These are phyloP conservation scores for Drosophila bunnanda DNA, from an alignment of 2,888 invertebrate species.

Conservation along the genomic window DNA sequence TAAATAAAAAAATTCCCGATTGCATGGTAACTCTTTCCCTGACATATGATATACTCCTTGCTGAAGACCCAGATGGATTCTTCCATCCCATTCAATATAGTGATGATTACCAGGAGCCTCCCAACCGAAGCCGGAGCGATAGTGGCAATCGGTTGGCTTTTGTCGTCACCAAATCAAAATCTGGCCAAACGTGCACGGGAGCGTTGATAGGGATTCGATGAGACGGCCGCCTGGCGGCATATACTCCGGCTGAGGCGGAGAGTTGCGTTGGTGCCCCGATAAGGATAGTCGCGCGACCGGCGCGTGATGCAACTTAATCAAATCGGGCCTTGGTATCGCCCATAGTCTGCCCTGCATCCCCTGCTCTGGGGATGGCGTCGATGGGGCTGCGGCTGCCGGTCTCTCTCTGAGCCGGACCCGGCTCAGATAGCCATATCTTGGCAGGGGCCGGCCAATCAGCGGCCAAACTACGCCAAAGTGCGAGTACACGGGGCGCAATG, in stretches of 20 bases:
- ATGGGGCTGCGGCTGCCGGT: slow-evolving; percentile 55
- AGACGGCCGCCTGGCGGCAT: slow-evolving; percentile 20
- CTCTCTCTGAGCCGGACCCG: slow-evolving; percentile 19
- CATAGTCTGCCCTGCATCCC: slow-evolving; percentile 5
- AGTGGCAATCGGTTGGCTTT: slow-evolving; percentile 65
- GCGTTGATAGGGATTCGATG: slow-evolving; percentile 71
- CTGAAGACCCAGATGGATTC: neutral
- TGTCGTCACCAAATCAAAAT: slow-evolving; percentile 64
- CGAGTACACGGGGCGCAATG: slow-evolving; percentile 61
- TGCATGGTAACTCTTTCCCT: neutral
- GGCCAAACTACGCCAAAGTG: slow-evolving; percentile 65
- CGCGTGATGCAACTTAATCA: slow-evolving; percentile 76
- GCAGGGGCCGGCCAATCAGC: slow-evolving; percentile 60
- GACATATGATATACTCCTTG: neutral
- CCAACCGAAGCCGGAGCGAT: slow-evolving; percentile 16
- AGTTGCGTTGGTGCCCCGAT: slow-evolving; percentile 58
- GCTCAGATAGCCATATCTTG: slow-evolving; percentile 77
- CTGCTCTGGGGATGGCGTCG: slow-evolving; percentile 51
- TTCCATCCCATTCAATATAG: neutral
- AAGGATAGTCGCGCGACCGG: slow-evolving; percentile 77
- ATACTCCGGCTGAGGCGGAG: slow-evolving; percentile 47
- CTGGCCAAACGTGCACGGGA: slow-evolving; percentile 57
- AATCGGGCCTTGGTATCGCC: slow-evolving; percentile 60
- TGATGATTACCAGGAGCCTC: slow-evolving; percentile 7
- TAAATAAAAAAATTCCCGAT: too few species aligned